Conservation (phyloP, 2,888 invertebrate genomes). For the Orthonychiurus folsomi region DNA sequence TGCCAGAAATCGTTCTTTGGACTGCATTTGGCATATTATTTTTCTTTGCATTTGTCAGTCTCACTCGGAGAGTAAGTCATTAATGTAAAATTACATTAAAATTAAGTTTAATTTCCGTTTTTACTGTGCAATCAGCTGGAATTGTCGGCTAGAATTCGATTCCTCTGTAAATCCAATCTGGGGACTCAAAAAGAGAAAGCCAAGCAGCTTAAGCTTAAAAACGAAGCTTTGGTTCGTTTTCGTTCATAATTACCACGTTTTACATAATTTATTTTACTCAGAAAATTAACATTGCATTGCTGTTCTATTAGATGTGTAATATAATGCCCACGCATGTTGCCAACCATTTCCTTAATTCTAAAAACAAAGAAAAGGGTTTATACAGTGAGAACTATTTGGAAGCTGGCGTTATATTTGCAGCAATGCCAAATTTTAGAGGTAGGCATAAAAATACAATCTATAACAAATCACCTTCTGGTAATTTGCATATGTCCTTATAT, state of each 20-base stretch:
- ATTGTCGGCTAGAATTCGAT: not conserved
- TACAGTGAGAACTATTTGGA: constrained; percentile 7
- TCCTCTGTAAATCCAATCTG: not conserved
- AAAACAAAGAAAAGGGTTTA: not conserved
- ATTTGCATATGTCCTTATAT: too few relatives aligned
- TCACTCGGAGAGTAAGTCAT: not conserved
- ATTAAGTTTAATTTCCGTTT: not conserved
- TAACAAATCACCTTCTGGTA: too few relatives aligned
- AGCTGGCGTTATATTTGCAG: constrained; percentile 9
- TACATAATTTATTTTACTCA: not conserved
- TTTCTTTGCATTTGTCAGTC: not conserved
- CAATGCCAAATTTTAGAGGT: constrained; percentile 8
- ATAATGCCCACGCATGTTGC: constrained; percentile 6
- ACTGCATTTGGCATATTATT: not conserved
- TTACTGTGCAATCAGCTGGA: too few relatives aligned
- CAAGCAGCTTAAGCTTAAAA: not conserved
- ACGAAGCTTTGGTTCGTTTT: not conserved
- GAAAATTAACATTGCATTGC: not conserved
- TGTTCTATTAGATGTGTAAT: not conserved
- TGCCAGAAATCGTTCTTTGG: not conserved
- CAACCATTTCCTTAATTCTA: not conserved
- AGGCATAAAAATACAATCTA: too few relatives aligned
- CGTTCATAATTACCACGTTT: not conserved
- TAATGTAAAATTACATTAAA: constrained; percentile 4
- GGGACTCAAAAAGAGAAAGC: not conserved